Conservation (phyloP, 2,113 vertebrate genomes). For the Zapus hudsonius region DNA sequence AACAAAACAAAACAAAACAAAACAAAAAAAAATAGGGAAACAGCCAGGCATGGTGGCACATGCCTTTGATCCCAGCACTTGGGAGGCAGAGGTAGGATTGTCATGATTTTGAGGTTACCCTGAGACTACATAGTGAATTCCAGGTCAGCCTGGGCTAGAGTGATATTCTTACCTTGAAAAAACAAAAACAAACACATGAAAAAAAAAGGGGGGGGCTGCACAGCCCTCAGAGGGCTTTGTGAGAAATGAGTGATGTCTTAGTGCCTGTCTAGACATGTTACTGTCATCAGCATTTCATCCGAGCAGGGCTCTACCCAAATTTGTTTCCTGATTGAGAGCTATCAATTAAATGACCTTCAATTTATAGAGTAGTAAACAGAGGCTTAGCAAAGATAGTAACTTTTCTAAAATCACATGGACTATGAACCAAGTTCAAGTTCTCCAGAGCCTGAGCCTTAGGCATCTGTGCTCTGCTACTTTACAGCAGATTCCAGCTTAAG, state of each 20-base stretch:
- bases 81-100: no score
- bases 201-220: neutral
- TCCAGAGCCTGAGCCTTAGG: neutral
- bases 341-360: neutral
- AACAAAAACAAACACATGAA: no score
- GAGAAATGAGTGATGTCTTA: neutral
- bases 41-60: no score
- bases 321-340: neutral
- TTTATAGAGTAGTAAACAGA: neutral
- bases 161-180: no score
- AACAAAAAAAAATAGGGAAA: no score
- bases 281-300: neutral
- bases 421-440: neutral
- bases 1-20: no score
- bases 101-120: no score
- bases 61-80: no score
- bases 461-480: neutral
- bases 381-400: neutral
- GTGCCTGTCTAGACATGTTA: neutral
- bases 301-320: neutral
- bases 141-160: no score
- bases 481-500: neutral
- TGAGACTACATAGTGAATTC: no score
- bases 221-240: neutral
- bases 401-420: neutral